Percentiles rank a stretch among this genome's conserved stretches.
Conservation (phyloP, 1,140 invertebrate species). For the Drosophila yakuba region DNA sequence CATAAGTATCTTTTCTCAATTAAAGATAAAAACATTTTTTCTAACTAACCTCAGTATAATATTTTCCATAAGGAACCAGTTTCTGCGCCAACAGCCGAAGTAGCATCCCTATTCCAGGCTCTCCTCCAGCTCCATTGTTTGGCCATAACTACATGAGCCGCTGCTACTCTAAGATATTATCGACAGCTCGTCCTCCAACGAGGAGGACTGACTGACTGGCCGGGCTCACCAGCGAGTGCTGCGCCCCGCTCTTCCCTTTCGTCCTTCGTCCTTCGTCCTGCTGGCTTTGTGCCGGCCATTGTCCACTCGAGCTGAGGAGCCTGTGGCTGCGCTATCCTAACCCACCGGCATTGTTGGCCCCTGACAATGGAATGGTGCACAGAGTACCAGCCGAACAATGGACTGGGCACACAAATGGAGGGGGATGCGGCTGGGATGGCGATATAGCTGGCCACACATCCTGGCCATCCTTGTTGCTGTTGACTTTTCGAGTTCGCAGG, state of each 20-base stretch:
- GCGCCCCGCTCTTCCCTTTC: not conserved
- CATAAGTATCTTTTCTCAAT: too few relatives aligned
- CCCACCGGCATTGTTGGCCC: conserved; percentile 69
- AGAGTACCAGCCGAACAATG: conserved; percentile 26
- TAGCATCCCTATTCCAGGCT: conserved; percentile 14
- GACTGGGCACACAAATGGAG: conserved; percentile 34
- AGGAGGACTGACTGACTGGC: conserved; percentile 53
- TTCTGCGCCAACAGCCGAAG: not conserved
- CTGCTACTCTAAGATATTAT: conserved; percentile 81
- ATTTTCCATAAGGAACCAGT: too few relatives aligned
- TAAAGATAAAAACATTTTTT: too few relatives aligned
- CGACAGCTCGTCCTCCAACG: conserved; percentile 75
- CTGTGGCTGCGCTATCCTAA: conserved; percentile 42
- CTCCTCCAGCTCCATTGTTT: conserved; percentile 66
- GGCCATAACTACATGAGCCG: conserved; percentile 66
- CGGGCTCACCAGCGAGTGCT: conserved; percentile 27
- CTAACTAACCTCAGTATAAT: too few relatives aligned
- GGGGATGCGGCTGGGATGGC: not conserved
- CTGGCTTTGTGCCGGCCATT: conserved; percentile 59
- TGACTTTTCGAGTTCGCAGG: conserved; percentile 79
- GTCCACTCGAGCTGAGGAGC: conserved; percentile 50
- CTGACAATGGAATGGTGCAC: conserved; percentile 76
- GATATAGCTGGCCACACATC: conserved; percentile 21
- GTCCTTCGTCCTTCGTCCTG: not conserved
- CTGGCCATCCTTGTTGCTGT: conserved; percentile 69